A percentile compares a stretch with the other conserved stretches of the same genome.
These are phyloP conservation scores for Strix aluco DNA, from an alignment of 2,113 vertebrate species.

Conservation along the genomic window DNA sequence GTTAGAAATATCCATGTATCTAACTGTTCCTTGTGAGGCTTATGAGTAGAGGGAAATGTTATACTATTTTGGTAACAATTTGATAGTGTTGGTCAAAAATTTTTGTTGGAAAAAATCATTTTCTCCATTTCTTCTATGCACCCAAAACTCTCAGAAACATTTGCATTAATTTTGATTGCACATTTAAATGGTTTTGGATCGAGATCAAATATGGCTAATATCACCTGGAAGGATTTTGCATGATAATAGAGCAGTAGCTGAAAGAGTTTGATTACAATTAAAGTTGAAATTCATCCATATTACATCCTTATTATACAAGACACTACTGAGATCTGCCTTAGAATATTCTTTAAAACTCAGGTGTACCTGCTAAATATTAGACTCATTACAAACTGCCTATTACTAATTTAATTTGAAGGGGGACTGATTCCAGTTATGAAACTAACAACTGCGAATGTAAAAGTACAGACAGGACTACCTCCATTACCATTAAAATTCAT, in stretches of 20 bases:
- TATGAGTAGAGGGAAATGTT: neutral
- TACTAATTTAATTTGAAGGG: constrained; percentile 21
- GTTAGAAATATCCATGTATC: neutral
- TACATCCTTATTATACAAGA: neutral
- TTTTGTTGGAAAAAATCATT: neutral
- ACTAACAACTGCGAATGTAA: neutral
- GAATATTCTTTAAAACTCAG: neutral
- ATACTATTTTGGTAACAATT: neutral
- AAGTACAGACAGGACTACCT: neutral
- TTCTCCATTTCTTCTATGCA: neutral
- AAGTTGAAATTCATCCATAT: neutral
- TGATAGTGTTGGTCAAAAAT: neutral
- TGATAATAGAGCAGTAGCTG: neutral
- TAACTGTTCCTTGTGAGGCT: neutral
- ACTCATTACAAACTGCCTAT: neutral
- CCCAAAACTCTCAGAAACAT: neutral
- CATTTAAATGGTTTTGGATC: neutral
- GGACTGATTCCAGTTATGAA: neutral
- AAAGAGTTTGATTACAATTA: neutral
- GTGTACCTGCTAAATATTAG: neutral
- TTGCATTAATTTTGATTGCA: neutral
- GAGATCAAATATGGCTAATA: neutral
- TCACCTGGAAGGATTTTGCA: neutral
- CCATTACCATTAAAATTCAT: neutral
- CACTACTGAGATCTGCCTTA: neutral